Evolutionary conservation across 2,113 vertebrate species (phyloP).

Genomic region (Ptyas mucosa): DNA sequence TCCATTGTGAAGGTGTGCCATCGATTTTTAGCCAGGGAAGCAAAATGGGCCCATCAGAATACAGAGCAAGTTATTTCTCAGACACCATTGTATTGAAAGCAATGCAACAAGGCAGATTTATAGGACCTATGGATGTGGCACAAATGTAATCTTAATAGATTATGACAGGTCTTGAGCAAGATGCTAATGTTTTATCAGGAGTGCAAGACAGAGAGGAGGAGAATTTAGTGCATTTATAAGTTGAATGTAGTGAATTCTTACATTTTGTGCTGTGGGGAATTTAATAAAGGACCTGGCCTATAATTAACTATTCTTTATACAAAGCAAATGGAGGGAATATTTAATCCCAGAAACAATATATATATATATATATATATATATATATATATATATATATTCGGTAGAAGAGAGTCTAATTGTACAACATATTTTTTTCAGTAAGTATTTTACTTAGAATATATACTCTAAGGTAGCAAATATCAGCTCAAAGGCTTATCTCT

Average conservation of each 20-base stretch:
- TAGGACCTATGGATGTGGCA: conserved; percentile 16
- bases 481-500: neutral
- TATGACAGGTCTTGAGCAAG: neutral
- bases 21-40: neutral
- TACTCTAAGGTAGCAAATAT: neutral
- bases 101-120: conserved; percentile 2
- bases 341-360: neutral
- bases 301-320: neutral
- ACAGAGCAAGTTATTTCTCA: neutral
- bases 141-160: neutral
- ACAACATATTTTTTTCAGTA: neutral
- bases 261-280: neutral
- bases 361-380: too few relatives aligned
- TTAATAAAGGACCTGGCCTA: neutral
- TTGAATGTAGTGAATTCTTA: neutral
- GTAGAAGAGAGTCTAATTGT: neutral
- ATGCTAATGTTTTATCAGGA: neutral
- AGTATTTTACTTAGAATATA: neutral
- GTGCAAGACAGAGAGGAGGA: neutral
- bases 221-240: neutral
- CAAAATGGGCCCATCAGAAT: neutral
- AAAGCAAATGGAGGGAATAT: neutral
- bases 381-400: too few relatives aligned
- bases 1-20: neutral
- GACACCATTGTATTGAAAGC: neutral